These are phyloP conservation scores for Notiomystis cincta DNA, from an alignment of 2,113 vertebrate species.

Conservation along the genomic window DNA sequence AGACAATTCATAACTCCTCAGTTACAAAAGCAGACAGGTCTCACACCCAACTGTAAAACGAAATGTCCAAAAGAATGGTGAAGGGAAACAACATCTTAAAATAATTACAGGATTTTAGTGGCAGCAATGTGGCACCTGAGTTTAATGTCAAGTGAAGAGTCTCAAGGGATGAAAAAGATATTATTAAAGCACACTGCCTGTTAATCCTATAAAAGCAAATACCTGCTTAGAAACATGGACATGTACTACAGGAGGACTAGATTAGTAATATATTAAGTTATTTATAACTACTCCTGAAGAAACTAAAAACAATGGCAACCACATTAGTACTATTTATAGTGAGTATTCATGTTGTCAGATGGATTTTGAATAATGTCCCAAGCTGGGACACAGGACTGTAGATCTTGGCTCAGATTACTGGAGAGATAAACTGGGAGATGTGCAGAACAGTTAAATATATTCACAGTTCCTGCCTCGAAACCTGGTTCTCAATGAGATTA, in stretches of 20 bases:
- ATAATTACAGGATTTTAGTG: not conserved
- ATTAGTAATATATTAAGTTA: not conserved
- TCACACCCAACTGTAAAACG: not conserved
- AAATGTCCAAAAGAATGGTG: not conserved
- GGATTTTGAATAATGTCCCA: not conserved
- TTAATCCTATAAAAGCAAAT: not conserved
- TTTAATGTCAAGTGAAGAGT: not conserved
- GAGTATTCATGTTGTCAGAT: not conserved
- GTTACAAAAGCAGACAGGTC: not conserved
- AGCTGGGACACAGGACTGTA: not conserved
- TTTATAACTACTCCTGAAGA: not conserved
- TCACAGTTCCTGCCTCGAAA: not conserved
- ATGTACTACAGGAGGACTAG: not conserved
- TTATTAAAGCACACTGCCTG: not conserved
- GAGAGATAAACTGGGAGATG: not conserved
- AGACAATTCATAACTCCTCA: not conserved
- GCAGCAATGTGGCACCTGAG: not conserved
- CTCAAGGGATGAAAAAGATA: not conserved
- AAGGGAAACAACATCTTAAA: not conserved
- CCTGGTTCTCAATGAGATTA: not conserved
- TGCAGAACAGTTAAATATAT: not conserved
- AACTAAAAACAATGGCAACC: slow-evolving; percentile 3
- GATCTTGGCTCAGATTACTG: not conserved
- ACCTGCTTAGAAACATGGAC: not conserved
- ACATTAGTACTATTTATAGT: not conserved